These are phyloP conservation scores for Elanus axillaris DNA, from an alignment of 2,113 vertebrate genomes.

Conservation along the genomic window DNA sequence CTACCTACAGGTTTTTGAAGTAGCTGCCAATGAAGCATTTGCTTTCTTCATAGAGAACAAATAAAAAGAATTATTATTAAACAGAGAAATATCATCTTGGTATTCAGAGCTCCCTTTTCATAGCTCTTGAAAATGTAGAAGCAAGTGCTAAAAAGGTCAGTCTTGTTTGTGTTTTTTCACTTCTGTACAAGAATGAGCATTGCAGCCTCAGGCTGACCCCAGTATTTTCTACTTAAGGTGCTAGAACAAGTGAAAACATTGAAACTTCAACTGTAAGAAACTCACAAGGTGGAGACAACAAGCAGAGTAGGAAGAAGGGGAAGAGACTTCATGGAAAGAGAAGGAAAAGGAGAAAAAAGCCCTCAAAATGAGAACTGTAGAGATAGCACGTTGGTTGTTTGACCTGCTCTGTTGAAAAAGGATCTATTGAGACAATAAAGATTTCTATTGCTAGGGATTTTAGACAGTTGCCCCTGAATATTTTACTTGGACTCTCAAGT, in stretches of 20 bases:
- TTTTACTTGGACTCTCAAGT: background rate
- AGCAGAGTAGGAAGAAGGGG: background rate
- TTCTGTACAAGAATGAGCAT: background rate
- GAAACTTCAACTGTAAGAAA: background rate
- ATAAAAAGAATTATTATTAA: background rate
- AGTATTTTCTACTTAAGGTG: background rate
- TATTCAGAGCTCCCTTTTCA: background rate
- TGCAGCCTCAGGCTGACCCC: background rate
- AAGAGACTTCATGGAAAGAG: background rate
- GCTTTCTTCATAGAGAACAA: conserved; percentile 11
- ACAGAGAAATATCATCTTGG: background rate
- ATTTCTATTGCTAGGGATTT: background rate
- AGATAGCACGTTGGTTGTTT: background rate
- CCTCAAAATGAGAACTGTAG: background rate
- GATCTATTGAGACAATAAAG: background rate
- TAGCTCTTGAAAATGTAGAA: background rate
- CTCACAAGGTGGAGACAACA: background rate
- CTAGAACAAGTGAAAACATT: background rate
- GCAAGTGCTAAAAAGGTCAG: background rate
- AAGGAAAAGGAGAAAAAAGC: background rate
- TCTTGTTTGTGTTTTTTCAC: background rate
- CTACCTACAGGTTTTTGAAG: background rate
- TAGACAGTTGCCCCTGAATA: background rate
- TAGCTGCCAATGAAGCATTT: background rate
- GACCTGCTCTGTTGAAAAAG: background rate